Evolutionary conservation across 2,888 invertebrate genomes (phyloP), one percentile per base, ranked within the genome.

Genomic region (Eugnorisma glareosa): DNA sequence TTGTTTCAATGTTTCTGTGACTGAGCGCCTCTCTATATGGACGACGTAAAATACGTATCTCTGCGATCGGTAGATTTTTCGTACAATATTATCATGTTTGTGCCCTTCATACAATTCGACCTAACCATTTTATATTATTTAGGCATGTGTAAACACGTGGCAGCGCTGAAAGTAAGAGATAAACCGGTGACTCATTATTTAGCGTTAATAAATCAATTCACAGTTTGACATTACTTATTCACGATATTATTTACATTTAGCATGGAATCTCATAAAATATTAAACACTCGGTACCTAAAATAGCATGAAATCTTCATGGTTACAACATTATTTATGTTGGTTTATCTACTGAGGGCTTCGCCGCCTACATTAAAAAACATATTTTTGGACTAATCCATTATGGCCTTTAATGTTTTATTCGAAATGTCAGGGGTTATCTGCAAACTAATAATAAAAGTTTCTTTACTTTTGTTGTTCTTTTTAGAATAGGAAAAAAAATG

Each of bases 11-110:
- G 43, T 81, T 75, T 37, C 68, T 76, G 79, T 73, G 45, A 73
- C 45, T 73, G 82, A 85, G 75, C 79, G 54, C 73, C 73, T 74
- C 74, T 85, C 71, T 75, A 54, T 85, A 45, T 74, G 68, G 10
- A 35, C 57, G 75, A 73, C 67, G 48, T 61, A 40, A 28, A 51
- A 61, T 73, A 54, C 35, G 24, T n/a, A 66, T 54, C 11, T 45
- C 51, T 37, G n/a, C 43, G 54, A 67, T 67, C 24, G 15, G 35
- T 57, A 43, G 13, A n/a, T 67, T 73, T 37, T 66, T 15, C 21
- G 11, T 51, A 48, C 7, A 51, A 78, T 70, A 71, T 73, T 40
- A 28, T n/a, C 15, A 35, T 40, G 35, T 40, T 54, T 61, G 28
- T 40, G 59, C 48, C 43, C 51, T 76, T 57, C 21, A 31, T 72